Conservation (phyloP, 2,888 invertebrate species). For the Apotomis capreana region DNA sequence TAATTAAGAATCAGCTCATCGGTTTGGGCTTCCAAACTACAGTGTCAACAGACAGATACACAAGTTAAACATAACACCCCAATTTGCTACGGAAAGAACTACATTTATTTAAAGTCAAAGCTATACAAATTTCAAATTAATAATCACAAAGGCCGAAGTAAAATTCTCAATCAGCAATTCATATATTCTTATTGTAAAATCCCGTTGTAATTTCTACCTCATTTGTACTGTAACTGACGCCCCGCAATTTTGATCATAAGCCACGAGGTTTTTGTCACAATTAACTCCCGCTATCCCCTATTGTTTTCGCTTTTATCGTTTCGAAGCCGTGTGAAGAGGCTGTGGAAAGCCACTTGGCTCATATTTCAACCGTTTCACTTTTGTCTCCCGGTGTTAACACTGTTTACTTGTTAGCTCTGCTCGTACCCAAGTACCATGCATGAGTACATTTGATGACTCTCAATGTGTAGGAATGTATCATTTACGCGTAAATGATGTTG, state of each 20-base stretch:
- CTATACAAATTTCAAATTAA: not conserved
- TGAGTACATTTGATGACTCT: not conserved
- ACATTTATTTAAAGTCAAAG: too few relatives aligned
- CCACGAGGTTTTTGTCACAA: constrained; percentile 50
- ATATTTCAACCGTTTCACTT: constrained; percentile 60
- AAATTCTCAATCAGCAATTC: not conserved
- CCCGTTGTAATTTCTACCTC: not conserved
- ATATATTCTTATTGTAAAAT: not conserved
- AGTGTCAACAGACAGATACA: too few relatives aligned
- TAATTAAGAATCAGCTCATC: too few relatives aligned
- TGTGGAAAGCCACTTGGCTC: constrained; percentile 57
- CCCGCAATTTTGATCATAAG: constrained; percentile 31
- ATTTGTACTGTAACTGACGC: constrained; percentile 16
- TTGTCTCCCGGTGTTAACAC: constrained; percentile 39
- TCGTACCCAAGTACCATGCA: not conserved
- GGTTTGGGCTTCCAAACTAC: too few relatives aligned
- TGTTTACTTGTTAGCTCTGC: constrained; percentile 9
- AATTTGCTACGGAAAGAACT: too few relatives aligned
- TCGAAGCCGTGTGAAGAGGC: constrained; percentile 60
- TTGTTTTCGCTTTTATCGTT: constrained; percentile 58
- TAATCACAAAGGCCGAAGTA: not conserved
- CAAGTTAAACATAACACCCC: too few relatives aligned
- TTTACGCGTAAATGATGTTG: not conserved
- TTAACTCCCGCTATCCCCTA: constrained; percentile 49
- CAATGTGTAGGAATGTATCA: not conserved